These are phyloP conservation scores for Elephas maximus DNA, from an alignment of 2,113 vertebrate species.

Conservation along the genomic window DNA sequence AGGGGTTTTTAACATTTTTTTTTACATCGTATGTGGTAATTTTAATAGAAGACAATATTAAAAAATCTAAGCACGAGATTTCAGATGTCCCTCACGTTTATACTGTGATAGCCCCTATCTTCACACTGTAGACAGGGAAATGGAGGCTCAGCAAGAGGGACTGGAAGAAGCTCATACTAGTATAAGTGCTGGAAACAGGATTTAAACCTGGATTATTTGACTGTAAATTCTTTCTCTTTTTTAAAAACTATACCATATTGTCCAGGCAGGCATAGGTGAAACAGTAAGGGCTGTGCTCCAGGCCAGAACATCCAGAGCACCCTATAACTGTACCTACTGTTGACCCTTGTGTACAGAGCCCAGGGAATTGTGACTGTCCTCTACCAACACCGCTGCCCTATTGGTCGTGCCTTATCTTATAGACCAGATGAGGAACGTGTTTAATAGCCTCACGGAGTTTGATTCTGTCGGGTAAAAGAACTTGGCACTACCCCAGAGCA, in stretches of 20 bases:
- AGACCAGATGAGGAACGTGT: neutral
- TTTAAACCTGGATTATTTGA: neutral
- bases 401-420: neutral
- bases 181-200: neutral
- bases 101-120: neutral
- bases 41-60: constrained; percentile 3
- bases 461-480: constrained; percentile 43
- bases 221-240: neutral
- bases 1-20: neutral
- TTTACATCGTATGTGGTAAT: neutral
- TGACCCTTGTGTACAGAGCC: neutral
- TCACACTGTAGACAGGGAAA: neutral
- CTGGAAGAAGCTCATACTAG: neutral
- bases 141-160: neutral
- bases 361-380: neutral
- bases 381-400: neutral
- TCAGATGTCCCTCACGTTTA: neutral
- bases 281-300: neutral
- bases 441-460: constrained; percentile 38
- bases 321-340: neutral
- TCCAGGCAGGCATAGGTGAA: neutral
- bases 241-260: neutral
- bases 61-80: neutral
- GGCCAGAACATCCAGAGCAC: neutral
- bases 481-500: constrained; percentile 19